Base-by-base conservation (phyloP, 2,888 invertebrate genomes). In the Embidobia sp. region DNA sequence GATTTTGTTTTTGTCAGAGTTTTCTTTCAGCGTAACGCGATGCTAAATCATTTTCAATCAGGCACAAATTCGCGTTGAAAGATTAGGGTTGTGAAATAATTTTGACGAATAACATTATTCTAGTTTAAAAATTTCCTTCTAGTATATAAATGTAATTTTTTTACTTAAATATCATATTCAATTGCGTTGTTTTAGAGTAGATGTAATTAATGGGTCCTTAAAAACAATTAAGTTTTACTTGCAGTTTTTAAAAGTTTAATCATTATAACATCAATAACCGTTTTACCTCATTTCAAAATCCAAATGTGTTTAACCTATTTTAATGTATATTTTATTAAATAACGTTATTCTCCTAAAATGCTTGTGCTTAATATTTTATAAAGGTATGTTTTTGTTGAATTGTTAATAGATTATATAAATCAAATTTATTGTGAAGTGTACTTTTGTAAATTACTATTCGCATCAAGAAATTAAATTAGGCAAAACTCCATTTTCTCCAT, bases 1-100 rank as follows among this genome's bases (percentile, higher is more conserved):
- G 72, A 70, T 72, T 77, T 78, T 78, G 79, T 79, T 73, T 57
- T 53, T 42, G 15, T 11, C 73, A 27, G n/a, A 51, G 51, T 42
- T 51, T 59, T 73, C 66, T 67, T 74, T 66, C 44, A n/a, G 16
- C 66, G 55, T 19, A 49, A 72, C 61, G 40, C 40, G 40, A 63
- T 31, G 63, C 48, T 55, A 48, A 72, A 72, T 46, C 63, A 48
- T 72, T 72, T 72, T 51, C 33, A 16, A 18, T 19, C 22, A n/a
- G 31, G 13, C 51, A n/a, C 42, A 29, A 59, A 59, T 40, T 19
- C 19, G 26, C 35, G 26, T 7, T n/a, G 18, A 46, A 48, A 55
- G 26, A 61, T 27, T 35, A 46, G 31, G 3, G 7, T 18, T 16
- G 16, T 27, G 10, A 40, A 35, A 33, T 42, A 40, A n/a, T 48